Base-by-base conservation (phyloP, 2,797 vertebrate species). In the Simalia tracyae region DNA sequence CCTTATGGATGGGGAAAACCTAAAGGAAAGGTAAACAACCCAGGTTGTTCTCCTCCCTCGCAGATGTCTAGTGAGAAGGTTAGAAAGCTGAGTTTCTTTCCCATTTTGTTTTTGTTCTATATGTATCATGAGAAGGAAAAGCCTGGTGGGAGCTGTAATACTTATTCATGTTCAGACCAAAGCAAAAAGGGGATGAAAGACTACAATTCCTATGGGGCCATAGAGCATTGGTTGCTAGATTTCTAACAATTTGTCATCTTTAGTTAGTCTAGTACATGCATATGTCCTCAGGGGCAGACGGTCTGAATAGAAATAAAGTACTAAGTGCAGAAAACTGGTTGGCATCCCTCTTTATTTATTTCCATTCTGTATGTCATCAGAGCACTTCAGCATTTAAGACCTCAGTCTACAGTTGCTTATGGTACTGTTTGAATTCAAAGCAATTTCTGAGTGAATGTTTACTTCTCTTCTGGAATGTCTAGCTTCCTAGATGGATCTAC, bases 211-310 rank as follows among this genome's bases (percentile, higher is more conserved):
- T 81, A 63, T 50, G 59, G 57, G 86, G 36, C 56, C 81, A 60
- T n/a, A 72, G 64, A 31, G 57, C 66, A 87, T 36, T 91, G 68
- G 59, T 81, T 81, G 57, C 86, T 91, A 61, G 28, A 81, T 88
- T 88, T 88, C 57, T 84, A 91, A 91, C 57, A 63, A 63, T 50
- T 54, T 88, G 91, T 54, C 68, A 63, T 88, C 86, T 84, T 60
- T 50, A 56, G 59, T 54, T 15, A 84, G 28, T 61, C 28, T 42
- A 81, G 72, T 81, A 36, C 5, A 61, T 76, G 26, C 42, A 50
- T 22, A 60, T 50, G 66, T 50, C 42, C 57, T 81, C 72, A 61
- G 42, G 19, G 59, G 72, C 68, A 31, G 59, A 63, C 7, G 12
- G 31, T 12, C 56, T 81, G 68, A 81, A 28, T 22, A 87, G n/a